phyloP scores from a whole-genome alignment of 2,113 vertebrate species.

The Galeopterus variegatus region DNA sequence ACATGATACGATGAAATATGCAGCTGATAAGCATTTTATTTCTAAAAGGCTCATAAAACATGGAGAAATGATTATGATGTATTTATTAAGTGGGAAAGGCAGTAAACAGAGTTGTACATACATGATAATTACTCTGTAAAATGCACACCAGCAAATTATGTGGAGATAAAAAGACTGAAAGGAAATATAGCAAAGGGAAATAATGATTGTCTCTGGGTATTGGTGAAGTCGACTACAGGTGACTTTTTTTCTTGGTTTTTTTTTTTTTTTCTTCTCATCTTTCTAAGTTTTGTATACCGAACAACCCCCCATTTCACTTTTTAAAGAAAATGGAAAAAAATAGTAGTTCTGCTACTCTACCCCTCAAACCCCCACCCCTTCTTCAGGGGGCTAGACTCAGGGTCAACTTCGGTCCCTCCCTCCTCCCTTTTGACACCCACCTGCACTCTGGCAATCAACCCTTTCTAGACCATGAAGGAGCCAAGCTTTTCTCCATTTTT shows the following conservation, averaged over 20 bases:
- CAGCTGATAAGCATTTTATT: conserved; percentile 39
- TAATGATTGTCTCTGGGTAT: not conserved
- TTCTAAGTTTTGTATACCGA: not conserved
- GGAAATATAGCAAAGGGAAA: not conserved
- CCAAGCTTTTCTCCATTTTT: not conserved
- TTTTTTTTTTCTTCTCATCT: not conserved
- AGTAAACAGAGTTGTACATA: not conserved
- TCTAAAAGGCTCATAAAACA: not conserved
- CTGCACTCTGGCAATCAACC: not conserved
- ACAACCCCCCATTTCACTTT: not conserved
- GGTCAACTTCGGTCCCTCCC: not conserved
- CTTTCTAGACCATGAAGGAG: not conserved
- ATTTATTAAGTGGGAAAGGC: not conserved
- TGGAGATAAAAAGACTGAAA: not conserved
- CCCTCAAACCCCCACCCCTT: fast-evolving
- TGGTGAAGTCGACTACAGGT: not conserved
- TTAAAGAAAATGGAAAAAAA: not conserved
- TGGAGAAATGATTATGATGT: not conserved
- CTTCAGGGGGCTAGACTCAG: not conserved
- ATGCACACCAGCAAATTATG: not conserved
- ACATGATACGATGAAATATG: not conserved
- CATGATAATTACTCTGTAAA: not conserved
- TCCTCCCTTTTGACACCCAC: not conserved
- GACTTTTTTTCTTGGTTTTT: not conserved
- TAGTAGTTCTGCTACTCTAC: not conserved